Base-by-base conservation (phyloP, 2,888 invertebrate genomes). In the Neoascia interrupta region DNA sequence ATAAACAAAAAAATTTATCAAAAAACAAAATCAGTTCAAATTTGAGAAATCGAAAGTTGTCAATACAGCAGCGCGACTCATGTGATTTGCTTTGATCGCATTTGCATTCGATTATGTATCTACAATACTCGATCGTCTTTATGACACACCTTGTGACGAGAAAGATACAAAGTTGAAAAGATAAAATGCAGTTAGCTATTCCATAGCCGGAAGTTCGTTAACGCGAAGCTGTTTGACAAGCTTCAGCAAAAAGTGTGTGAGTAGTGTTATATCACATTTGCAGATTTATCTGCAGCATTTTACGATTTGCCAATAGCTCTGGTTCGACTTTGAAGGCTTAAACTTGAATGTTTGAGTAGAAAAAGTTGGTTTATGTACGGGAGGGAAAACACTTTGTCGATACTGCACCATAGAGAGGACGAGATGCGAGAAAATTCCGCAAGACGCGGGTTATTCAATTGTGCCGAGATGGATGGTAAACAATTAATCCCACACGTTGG, bases 261-360 rank as follows among this genome's bases (percentile, higher is more conserved):
- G n/a, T n/a, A 5, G 18, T 26, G 26, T 64, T 54, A 64, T 54
- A 45, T 53, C 54, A 64, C 36, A 54, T 69, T 36, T 69, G 51
- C 34, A 69, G 60, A 69, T 69, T 69, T 60, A 69, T 69, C 69
- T 60, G 2, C 16, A 34, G 16, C 28, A 28, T 41, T 56, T 39
- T 1, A 43, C n/a, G 31, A 43, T 49, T 69, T 26, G 41, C 36
- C 47, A 39, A 58, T 49, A 10, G 3, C 28, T 28, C n/a, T 47
- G 45, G 39, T 47, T 10, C 13, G 11, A 21, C 37, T 23, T 8
- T n/a, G 16, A 5, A 15, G 5, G 16, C 23, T 11, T 51, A 34
- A n/a, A 21, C n/a, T 26, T 54, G 6, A 16, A 39, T 26, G 54
- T 39, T 39, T 54, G 54, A 4, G 8, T 41, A 19, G 18, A 56